These are phyloP conservation scores for Philopedon plagiatum DNA, from an alignment of 2,888 invertebrate genomes.

Conservation along the genomic window DNA sequence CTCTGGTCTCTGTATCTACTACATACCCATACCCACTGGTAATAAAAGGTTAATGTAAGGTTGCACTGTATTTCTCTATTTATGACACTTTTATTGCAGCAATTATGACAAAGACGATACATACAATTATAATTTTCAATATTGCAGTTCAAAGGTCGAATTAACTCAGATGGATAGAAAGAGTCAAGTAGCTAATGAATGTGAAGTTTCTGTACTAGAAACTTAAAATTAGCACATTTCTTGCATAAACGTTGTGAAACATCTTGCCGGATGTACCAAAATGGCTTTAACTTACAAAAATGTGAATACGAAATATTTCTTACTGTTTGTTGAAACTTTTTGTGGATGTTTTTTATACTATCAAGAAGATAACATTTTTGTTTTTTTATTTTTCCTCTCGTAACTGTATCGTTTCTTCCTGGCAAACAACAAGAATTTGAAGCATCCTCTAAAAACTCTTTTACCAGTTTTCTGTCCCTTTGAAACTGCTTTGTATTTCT, in stretches of 20 bases:
- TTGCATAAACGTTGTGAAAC: neutral
- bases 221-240: neutral
- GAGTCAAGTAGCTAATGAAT: neutral
- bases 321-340: neutral
- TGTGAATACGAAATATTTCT: neutral
- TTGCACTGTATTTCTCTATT: neutral
- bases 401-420: neutral
- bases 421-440: neutral
- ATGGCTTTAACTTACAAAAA: neutral
- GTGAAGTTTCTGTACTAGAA: neutral
- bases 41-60: neutral
- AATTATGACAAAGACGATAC: neutral
- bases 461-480: neutral
- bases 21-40: no score
- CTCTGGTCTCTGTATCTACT: no score
- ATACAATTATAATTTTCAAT: neutral
- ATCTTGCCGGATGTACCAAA: neutral
- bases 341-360: neutral
- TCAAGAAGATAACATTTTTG: neutral
- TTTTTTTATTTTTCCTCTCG: neutral
- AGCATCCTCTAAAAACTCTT: neutral
- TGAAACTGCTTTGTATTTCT: neutral
- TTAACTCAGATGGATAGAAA: neutral
- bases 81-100: neutral
- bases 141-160: neutral